A percentile compares a stretch with the other conserved stretches of the same genome.
phyloP scores from a whole-genome alignment of 1,140 invertebrate genomes.

The Drosophila punjabiensis region DNA sequence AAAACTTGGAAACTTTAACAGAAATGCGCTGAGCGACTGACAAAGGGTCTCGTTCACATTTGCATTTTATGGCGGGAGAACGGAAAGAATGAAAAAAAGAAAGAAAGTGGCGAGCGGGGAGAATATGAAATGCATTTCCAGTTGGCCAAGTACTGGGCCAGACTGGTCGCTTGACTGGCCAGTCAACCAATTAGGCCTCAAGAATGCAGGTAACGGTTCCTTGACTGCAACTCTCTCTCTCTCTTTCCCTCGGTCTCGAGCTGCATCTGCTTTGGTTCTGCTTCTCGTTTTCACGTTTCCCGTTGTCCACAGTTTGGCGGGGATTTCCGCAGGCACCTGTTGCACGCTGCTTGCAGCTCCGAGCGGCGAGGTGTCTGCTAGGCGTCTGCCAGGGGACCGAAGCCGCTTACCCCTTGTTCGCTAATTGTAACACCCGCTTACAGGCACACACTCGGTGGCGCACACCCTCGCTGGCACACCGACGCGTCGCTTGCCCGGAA shows the following conservation, averaged over 20 bases:
- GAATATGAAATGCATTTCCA: constrained; percentile 57
- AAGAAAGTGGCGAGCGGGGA: constrained; percentile 50
- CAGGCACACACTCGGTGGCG: not conserved
- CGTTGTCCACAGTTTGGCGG: constrained; percentile 13
- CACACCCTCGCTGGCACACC: not conserved
- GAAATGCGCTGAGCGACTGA: not conserved
- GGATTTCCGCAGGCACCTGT: constrained; percentile 50
- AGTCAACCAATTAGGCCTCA: constrained; percentile 65
- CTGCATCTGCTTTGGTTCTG: constrained; percentile 36
- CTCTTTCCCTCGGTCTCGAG: constrained; percentile 21
- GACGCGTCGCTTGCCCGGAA: constrained; percentile 38
- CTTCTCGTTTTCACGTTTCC: constrained; percentile 24
- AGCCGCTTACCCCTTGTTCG: constrained; percentile 10
- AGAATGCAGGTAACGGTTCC: constrained; percentile 70
- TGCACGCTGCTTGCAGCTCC: constrained; percentile 56
- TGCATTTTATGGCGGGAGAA: constrained; percentile 52
- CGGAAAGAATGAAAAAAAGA: constrained; percentile 39
- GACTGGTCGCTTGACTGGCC: constrained; percentile 29
- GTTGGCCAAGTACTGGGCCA: constrained; percentile 56
- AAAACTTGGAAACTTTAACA: too few relatives aligned
- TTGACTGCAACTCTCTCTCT: constrained; percentile 37
- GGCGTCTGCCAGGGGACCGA: constrained; percentile 8
- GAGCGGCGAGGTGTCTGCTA: constrained; percentile 34
- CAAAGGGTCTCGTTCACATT: constrained; percentile 41
- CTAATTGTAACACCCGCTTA: not conserved